These are phyloP conservation scores for Quiscalus mexicanus DNA, from an alignment of 2,113 vertebrate species.

Conservation along the genomic window DNA sequence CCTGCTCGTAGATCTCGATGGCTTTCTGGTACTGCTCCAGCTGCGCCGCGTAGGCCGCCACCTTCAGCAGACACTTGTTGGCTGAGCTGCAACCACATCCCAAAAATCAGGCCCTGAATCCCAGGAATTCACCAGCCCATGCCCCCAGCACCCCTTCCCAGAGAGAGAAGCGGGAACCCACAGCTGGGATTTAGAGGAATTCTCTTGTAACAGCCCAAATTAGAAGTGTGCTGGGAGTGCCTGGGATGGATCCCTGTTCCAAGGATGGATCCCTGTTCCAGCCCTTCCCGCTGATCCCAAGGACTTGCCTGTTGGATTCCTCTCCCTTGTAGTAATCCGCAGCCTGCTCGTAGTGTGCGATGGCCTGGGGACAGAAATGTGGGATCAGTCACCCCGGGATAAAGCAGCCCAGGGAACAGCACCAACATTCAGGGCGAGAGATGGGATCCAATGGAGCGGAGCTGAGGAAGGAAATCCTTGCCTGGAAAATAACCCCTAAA, in stretches of 20 bases:
- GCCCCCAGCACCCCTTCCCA: rapidly evolving
- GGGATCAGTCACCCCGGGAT: not conserved
- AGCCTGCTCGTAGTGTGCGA: constrained; percentile 98
- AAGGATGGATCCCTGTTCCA: not conserved
- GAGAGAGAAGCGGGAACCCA: not conserved
- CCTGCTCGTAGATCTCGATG: constrained; percentile 98
- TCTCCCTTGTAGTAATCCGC: constrained; percentile 99
- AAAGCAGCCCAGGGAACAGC: not conserved
- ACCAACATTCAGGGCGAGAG: no score
- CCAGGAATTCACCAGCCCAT: rapidly evolving
- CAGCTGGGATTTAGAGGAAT: not conserved
- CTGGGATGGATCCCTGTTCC: not conserved
- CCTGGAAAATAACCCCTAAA: not conserved
- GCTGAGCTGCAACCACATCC: constrained; percentile 81
- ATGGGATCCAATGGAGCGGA: rapidly evolving
- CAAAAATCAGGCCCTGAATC: not conserved
- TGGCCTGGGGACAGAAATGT: constrained; percentile 79
- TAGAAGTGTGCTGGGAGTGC: not conserved
- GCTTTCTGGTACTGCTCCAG: constrained; percentile 97
- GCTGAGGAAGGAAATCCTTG: not conserved
- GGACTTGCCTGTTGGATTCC: constrained; percentile 92
- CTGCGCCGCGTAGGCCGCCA: constrained; percentile 92
- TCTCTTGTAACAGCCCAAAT: not conserved
- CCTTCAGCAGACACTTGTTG: constrained; percentile 98
- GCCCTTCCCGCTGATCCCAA: not conserved